phyloP scores from a whole-genome alignment of 2,888 invertebrate species.

The Spialia ferax region DNA sequence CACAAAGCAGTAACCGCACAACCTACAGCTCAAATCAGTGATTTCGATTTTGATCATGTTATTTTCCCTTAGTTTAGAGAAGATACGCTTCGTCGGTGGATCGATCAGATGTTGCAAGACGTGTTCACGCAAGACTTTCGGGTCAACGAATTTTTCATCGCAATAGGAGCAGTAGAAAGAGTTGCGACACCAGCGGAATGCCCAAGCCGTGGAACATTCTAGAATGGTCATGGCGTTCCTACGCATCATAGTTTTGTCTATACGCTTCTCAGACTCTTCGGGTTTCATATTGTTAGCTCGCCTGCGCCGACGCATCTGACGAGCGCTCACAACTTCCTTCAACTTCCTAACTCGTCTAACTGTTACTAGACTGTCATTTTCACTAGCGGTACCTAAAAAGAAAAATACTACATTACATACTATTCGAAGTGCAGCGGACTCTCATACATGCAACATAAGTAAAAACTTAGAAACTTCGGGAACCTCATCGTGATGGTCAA shows the following conservation, averaged over 20 bases:
- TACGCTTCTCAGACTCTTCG: constrained; percentile 74
- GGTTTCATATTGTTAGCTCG: constrained; percentile 72
- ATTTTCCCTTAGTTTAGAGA: constrained; percentile 75
- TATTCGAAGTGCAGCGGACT: constrained; percentile 27
- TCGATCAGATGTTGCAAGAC: constrained; percentile 63
- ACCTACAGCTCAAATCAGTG: constrained; percentile 64
- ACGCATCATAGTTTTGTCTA: constrained; percentile 79
- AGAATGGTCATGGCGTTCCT: constrained; percentile 72
- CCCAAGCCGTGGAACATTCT: constrained; percentile 77
- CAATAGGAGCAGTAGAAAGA: constrained; percentile 78
- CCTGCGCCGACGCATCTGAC: constrained; percentile 77
- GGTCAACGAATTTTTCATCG: constrained; percentile 68
- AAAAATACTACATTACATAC: constrained; percentile 56
- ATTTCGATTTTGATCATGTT: constrained; percentile 81
- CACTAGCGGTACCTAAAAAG: constrained; percentile 77
- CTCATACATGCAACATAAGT: constrained; percentile 28
- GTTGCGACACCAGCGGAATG: constrained; percentile 77
- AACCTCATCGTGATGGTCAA: no score
- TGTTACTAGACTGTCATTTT: constrained; percentile 59
- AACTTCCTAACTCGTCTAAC: constrained; percentile 70
- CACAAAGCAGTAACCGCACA: constrained; percentile 60
- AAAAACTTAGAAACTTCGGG: neutral
- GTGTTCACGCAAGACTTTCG: constrained; percentile 63
- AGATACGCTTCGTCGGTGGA: constrained; percentile 65
- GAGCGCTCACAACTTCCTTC: constrained; percentile 75